Conservation (phyloP, 2,113 vertebrate species). For the Centrocercus urophasianus region DNA sequence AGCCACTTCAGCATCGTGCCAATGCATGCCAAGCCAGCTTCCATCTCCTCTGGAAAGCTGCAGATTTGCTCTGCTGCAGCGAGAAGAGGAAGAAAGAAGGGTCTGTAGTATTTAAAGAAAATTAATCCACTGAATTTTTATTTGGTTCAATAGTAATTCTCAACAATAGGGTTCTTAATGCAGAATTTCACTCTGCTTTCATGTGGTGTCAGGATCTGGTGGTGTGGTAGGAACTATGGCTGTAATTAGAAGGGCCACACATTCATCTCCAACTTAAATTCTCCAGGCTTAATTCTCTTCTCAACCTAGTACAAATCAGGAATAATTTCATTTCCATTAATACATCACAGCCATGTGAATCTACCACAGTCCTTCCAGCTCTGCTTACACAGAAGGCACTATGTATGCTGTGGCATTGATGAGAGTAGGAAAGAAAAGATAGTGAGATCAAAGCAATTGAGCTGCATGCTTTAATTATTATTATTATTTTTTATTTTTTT, state of each 20-base stretch:
- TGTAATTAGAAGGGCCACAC: not conserved
- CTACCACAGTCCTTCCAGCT: not conserved
- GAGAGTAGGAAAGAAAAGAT: not conserved
- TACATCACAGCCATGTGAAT: not conserved
- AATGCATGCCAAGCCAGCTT: not conserved
- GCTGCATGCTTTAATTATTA: not conserved
- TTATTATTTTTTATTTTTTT: not conserved
- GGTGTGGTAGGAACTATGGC: not conserved
- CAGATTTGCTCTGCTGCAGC: not conserved
- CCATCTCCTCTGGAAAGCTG: not conserved
- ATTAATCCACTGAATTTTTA: not conserved
- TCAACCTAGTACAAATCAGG: not conserved
- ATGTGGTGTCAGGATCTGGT: not conserved
- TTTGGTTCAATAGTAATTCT: not conserved
- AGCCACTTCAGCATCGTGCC: not conserved
- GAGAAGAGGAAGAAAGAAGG: not conserved
- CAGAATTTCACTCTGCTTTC: fast-evolving
- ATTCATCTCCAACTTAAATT: not conserved
- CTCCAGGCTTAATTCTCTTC: not conserved
- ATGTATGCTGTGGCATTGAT: not conserved
- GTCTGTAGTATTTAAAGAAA: not conserved
- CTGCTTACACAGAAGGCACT: not conserved
- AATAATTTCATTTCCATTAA: not conserved
- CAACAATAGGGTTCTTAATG: not conserved
- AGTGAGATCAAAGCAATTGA: not conserved